Evolutionary conservation across 2,888 invertebrate genomes (phyloP).

Genomic region (Pollenia labialis): DNA sequence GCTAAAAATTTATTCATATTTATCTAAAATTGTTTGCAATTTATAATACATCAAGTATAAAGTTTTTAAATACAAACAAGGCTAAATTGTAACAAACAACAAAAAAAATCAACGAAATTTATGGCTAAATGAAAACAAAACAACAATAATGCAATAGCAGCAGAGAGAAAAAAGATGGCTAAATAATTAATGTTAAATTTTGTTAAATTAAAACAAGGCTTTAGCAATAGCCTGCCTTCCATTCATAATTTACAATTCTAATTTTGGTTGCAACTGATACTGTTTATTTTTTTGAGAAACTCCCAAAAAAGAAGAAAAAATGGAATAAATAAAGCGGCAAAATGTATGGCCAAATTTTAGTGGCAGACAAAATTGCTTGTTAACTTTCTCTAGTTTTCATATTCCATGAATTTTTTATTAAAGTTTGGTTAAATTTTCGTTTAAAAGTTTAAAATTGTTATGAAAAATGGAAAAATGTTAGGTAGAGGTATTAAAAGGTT

Average conservation of each 20-base stretch:
- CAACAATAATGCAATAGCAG: neutral
- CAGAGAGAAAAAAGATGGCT: neutral
- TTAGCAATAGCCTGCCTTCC: neutral
- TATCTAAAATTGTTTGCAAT: conserved; percentile 13
- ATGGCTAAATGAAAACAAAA: conserved; percentile 10
- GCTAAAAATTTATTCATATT: conserved; percentile 22
- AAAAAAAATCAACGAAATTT: conserved; percentile 10
- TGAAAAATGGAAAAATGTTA: neutral
- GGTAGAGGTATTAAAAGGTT: no score
- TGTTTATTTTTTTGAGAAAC: conserved; percentile 1
- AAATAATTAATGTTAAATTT: conserved; percentile 38
- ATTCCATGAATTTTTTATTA: neutral
- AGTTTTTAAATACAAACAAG: conserved; percentile 1
- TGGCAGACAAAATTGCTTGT: conserved; percentile 15
- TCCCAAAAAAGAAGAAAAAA: neutral
- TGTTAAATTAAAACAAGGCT: conserved; percentile 32
- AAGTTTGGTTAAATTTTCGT: neutral
- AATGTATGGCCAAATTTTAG: conserved; percentile 31
- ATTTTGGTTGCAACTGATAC: conserved; percentile 41
- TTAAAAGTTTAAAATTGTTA: neutral
- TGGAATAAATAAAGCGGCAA: neutral
- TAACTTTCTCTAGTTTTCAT: neutral
- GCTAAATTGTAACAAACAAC: neutral
- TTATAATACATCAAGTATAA: neutral
- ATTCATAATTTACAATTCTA: conserved; percentile 48